Evolutionary conservation across 2,888 invertebrate species (phyloP), one percentile per base, ranked within the genome.

Genomic region (Archips xylosteana): DNA sequence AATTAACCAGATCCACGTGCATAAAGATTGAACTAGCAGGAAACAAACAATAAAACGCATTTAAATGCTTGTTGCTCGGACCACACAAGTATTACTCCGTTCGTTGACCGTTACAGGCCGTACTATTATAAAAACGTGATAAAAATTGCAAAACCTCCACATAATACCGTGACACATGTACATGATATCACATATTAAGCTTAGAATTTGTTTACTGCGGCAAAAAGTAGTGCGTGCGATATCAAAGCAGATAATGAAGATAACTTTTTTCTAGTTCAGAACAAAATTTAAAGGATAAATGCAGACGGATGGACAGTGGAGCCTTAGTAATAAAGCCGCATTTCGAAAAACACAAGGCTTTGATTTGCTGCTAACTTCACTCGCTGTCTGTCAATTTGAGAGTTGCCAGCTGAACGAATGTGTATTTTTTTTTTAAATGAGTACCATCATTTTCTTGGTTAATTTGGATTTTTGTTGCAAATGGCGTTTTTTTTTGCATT

Each of bases 51-150:
- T 61, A 61, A 39, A 39, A 61, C 6, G 36, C 6, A n/a, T 39
- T 39, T 57, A 32, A 57, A 15, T 34, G 64, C 59, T 65, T 68
- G 32, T 72, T 32, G 60, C 68, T 75, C 68, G 32, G 32, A 68
- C 75, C 75, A 71, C 71, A 75, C 76, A 78, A 75, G 75, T 76
- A 82, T 83, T 76, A 71, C 77, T 76, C 76, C 83, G 87, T 85
- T 84, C 87, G 82, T 87, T 90, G 89, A 89, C 90, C 91, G 87
- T 87, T 89, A 88, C 84, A 87, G 84, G 60, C 60, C 67, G 88
- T 88, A 88, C 86, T 88, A 84, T 80, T 82, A 12, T 12, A 84
- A 80, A 60, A 81, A 68, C 67, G 69, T 64, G 80, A 85, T 83
- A 78, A 78, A 82, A 82, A 85, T 80, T 78, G 83, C 82, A 79